Evolutionary conservation across 2,797 vertebrate genomes (phyloP).

Genomic region (Acanthurus tractus): DNA sequence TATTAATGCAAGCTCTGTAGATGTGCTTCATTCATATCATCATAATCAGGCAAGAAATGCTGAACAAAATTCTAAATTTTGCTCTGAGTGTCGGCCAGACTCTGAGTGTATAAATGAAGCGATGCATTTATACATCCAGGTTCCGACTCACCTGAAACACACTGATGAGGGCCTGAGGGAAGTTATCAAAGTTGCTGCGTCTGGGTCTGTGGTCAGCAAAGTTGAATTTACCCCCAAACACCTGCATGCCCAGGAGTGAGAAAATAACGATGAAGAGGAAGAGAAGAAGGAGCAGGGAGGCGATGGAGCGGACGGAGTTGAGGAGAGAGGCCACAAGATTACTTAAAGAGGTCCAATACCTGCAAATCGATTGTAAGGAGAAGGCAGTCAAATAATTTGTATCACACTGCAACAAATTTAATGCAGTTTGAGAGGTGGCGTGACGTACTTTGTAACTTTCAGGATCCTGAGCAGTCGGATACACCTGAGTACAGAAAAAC

Average conservation of each 20-base stretch:
- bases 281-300: slow-evolving; percentile 95
- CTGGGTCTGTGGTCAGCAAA: slow-evolving; percentile 88
- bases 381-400: neutral
- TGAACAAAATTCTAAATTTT: neutral
- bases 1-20: neutral
- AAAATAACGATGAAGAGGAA: slow-evolving; percentile 98
- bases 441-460: slow-evolving; percentile 94
- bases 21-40: neutral
- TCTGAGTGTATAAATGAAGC: too few relatives aligned
- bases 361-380: slow-evolving; percentile 60
- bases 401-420: neutral
- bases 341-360: slow-evolving; percentile 96
- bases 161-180: slow-evolving; percentile 96
- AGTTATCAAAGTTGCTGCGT: slow-evolving; percentile 97
- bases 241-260: slow-evolving; percentile 97
- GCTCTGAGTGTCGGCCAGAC: too few relatives aligned
- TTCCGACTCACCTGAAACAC: slow-evolving; percentile 93
- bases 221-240: slow-evolving; percentile 97
- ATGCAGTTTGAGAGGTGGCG: neutral
- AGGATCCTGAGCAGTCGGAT: slow-evolving; percentile 95
- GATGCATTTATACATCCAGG: neutral
- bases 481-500: slow-evolving; percentile 97
- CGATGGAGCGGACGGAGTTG: slow-evolving; percentile 97
- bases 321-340: slow-evolving; percentile 96
- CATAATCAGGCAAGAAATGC: slow-evolving; percentile 6